These are phyloP conservation scores for Amblyraja radiata DNA, from an alignment of 2,797 vertebrate species.

Conservation along the genomic window DNA sequence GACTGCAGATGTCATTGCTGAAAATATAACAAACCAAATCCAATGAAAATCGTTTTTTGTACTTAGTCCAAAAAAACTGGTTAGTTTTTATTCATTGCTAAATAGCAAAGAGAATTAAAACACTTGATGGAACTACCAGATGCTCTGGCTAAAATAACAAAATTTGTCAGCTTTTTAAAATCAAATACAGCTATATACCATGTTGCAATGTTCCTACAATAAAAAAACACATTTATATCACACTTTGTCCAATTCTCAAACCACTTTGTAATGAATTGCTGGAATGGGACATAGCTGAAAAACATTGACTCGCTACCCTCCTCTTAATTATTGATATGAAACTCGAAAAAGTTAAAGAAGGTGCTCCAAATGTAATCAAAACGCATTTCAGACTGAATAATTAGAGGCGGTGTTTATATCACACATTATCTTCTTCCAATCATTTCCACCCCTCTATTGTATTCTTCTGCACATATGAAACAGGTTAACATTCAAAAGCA, in stretches of 20 bases:
- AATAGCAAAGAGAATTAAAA: neutral
- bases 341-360: neutral
- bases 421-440: neutral
- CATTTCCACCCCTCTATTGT: neutral
- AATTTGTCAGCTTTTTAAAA: neutral
- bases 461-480: neutral
- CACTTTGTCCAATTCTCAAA: neutral
- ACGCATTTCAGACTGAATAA: neutral
- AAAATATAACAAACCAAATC: neutral
- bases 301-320: neutral
- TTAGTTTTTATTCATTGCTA: neutral
- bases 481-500: neutral
- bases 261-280: neutral
- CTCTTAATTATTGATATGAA: neutral
- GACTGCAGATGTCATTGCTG: neutral
- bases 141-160: neutral
- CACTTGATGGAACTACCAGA: neutral
- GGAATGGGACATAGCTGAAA: neutral
- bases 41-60: neutral
- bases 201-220: neutral
- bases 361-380: neutral
- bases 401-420: neutral
- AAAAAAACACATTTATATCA: neutral
- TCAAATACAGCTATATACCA: neutral
- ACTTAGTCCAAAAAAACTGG: neutral